These are phyloP conservation scores for Mandrillus leucophaeus DNA, from an alignment of 2,113 vertebrate species.

Conservation along the genomic window DNA sequence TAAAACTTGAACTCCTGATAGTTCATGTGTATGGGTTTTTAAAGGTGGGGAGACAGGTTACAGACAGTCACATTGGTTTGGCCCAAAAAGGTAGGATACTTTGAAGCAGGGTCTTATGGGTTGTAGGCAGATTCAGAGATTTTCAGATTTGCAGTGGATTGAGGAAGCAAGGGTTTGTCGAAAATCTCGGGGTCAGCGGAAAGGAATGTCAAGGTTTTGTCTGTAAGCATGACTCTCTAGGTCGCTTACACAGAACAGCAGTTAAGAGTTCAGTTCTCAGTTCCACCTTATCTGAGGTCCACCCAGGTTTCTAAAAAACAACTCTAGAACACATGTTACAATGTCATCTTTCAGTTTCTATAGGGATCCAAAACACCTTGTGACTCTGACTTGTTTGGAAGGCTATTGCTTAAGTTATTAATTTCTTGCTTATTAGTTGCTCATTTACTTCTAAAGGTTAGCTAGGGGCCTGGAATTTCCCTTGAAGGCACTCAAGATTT, in stretches of 20 bases:
- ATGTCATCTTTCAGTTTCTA: background rate
- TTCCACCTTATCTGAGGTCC: background rate
- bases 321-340: background rate
- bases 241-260: background rate
- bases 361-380: background rate
- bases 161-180: background rate
- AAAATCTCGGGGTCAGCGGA: background rate
- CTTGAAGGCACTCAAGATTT: background rate
- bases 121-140: background rate
- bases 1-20: background rate
- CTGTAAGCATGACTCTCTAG: background rate
- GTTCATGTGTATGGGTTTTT: background rate
- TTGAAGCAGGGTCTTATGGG: background rate
- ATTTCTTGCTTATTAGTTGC: background rate
- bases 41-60: background rate
- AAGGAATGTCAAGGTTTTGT: background rate
- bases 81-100: background rate
- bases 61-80: background rate
- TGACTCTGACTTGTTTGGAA: background rate
- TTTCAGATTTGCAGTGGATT: background rate
- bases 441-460: background rate
- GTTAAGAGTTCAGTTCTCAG: background rate
- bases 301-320: background rate
- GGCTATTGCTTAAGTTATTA: background rate
- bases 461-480: background rate